Conservation (phyloP, 64 coral and sea anemone species). For the Astreopora myriophthalma region DNA sequence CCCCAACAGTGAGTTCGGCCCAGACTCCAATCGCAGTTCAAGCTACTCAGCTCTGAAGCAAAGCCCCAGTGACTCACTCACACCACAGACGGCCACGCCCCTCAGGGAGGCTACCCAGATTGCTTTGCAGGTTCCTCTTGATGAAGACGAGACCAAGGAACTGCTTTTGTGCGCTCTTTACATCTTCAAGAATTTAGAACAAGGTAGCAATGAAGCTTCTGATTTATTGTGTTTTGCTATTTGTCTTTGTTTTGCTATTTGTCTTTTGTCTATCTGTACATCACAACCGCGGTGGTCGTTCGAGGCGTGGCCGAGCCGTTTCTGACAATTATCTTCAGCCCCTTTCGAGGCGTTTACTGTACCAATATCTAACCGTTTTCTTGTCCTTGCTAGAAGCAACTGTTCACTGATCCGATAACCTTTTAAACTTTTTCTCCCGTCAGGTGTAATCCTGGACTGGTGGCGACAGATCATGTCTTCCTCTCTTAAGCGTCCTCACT, state of each 20-base stretch:
- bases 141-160: slow-evolving; percentile 96
- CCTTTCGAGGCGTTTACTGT: no score
- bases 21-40: slow-evolving; percentile 90
- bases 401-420: no score
- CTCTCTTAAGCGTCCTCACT: slow-evolving; percentile 77
- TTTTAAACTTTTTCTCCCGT: background rate
- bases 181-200: slow-evolving; percentile 97
- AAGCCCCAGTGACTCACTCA: slow-evolving; percentile 91
- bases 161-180: slow-evolving; percentile 86
- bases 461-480: slow-evolving; percentile 90
- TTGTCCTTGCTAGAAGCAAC: no score
- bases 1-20: slow-evolving; percentile 42
- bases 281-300: no score
- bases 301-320: no score
- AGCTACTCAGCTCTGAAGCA: slow-evolving; percentile 78
- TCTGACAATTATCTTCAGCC: no score
- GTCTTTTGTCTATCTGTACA: no score
- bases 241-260: background rate
- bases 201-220: slow-evolving; percentile 46
- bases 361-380: no score
- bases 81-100: slow-evolving; percentile 40
- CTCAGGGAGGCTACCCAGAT: slow-evolving; percentile 92
- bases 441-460: slow-evolving; percentile 97
- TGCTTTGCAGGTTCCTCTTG: slow-evolving; percentile 87
- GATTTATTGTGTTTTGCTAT: background rate